phyloP scores from a whole-genome alignment of 2,797 vertebrate genomes.

The Apogon hyalosoma region DNA sequence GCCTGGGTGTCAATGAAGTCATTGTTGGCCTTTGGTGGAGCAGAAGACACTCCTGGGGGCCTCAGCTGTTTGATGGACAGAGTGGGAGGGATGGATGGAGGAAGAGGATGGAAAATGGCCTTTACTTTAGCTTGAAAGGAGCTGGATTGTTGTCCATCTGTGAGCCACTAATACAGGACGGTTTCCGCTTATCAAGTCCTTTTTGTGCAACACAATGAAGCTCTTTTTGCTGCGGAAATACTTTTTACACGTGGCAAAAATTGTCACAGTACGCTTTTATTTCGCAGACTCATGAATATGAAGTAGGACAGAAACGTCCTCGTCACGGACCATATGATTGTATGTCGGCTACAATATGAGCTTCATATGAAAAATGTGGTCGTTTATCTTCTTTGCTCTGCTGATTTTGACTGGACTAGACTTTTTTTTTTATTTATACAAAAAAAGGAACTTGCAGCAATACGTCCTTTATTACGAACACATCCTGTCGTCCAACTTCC shows the following conservation, averaged over 20 bases:
- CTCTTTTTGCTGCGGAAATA: background rate
- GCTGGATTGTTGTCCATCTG: conserved; percentile 44
- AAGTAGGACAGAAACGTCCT: background rate
- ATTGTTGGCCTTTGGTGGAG: conserved; percentile 82
- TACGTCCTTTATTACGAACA: conserved; percentile 10
- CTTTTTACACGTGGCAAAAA: background rate
- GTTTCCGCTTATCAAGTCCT: conserved; percentile 24
- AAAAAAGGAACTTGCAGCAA: background rate
- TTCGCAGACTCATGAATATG: background rate
- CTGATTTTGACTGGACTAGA: background rate
- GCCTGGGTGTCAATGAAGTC: conserved; percentile 78
- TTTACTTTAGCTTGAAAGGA: conserved; percentile 50
- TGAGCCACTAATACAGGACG: conserved; percentile 21
- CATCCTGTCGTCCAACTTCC: conserved; percentile 29
- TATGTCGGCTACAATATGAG: background rate
- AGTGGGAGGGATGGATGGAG: conserved; percentile 31
- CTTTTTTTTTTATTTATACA: background rate
- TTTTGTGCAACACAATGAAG: background rate
- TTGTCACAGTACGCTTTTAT: background rate
- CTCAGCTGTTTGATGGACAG: conserved; percentile 70
- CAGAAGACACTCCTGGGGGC: conserved; percentile 67
- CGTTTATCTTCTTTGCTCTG: background rate
- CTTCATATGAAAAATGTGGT: background rate
- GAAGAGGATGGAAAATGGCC: conserved; percentile 42
- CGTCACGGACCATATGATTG: too few relatives aligned